Base-by-base conservation (phyloP, 2,113 vertebrate species). In the Diadophis punctatus region DNA sequence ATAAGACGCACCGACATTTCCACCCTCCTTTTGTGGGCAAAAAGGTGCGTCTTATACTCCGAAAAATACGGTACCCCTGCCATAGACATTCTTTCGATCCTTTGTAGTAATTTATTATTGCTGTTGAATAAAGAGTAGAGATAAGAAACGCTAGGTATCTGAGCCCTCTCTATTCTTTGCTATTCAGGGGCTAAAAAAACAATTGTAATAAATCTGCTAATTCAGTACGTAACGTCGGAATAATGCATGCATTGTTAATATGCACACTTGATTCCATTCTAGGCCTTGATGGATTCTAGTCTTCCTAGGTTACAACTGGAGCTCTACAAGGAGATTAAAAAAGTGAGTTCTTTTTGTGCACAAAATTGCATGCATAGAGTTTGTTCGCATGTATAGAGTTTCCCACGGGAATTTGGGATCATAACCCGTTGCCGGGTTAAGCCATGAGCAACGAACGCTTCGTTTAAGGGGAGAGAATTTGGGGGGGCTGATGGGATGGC, bases 231-330 rank as follows among this genome's bases (percentile, higher is more conserved):
- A 87, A 51, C 30, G 1, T 34, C 56, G 12, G 87, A 2, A 88
- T 0, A 92, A 63, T 60, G 3, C 5, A 12, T 18, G 25, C 1
- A 93, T 5, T 2, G 0, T 2, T 93, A 25, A 95, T 16, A 91
- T 51, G 30, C 25, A 30, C 52, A 85, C 93, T 27, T 0, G 0
- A 93, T 94, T 89, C 95, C 94, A 16, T 95, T 96, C 53, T 90
- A 99, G 99, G 99, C 99, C n/a, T 97, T 99, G 97, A 99, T 99
- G 98, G 99, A 99, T 95, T 99, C 99, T 22, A 99, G 98, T 95
- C 97, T 99, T 93, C 99, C 99, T 2, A 96, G 99, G 95, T 97
- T 99, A 84, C 99, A 99, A 96, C 96, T 99, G 80, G 99, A 99
- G 91, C 97, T 99, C 8, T 99, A 99, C 95, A 99, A 99, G 97